A percentile compares a stretch with the other conserved stretches of the same genome.
These are phyloP conservation scores for Patiria pectinifera DNA, from an alignment of 53 echinoderm and acorn worm species.

Conservation along the genomic window DNA sequence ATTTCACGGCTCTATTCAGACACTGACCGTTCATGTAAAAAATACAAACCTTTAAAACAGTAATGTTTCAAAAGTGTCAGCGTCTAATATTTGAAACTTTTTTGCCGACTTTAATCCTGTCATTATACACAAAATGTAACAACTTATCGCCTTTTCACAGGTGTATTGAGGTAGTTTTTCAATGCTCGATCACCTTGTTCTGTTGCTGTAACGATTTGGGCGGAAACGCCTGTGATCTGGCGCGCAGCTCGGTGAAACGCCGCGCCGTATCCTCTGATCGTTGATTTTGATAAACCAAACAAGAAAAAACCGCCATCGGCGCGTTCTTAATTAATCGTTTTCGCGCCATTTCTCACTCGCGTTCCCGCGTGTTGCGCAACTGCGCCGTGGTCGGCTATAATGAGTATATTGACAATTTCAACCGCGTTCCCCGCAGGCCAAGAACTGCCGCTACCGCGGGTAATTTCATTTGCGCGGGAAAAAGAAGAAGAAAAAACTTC, in stretches of 20 bases:
- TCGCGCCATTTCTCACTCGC: conserved; percentile 14
- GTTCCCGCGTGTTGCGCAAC: background rate
- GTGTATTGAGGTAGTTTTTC: background rate
- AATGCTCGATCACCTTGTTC: background rate
- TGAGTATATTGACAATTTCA: conserved; percentile 5
- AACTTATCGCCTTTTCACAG: no score
- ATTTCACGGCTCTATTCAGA: no score
- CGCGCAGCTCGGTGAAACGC: background rate
- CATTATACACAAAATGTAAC: no score
- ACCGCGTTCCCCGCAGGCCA: background rate
- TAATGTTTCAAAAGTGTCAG: no score
- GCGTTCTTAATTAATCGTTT: conserved; percentile 1
- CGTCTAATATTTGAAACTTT: no score
- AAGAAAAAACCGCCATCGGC: background rate
- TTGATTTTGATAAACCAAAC: background rate
- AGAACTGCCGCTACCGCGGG: background rate
- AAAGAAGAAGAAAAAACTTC: background rate
- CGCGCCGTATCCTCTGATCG: background rate
- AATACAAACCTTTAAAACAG: no score
- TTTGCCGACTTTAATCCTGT: no score
- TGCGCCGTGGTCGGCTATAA: background rate
- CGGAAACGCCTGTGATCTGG: background rate
- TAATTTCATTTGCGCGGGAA: background rate
- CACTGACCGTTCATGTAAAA: no score
- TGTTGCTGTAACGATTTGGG: no score